phyloP scores from a whole-genome alignment of 2,113 vertebrate species.

The Megalops atlanticus region DNA sequence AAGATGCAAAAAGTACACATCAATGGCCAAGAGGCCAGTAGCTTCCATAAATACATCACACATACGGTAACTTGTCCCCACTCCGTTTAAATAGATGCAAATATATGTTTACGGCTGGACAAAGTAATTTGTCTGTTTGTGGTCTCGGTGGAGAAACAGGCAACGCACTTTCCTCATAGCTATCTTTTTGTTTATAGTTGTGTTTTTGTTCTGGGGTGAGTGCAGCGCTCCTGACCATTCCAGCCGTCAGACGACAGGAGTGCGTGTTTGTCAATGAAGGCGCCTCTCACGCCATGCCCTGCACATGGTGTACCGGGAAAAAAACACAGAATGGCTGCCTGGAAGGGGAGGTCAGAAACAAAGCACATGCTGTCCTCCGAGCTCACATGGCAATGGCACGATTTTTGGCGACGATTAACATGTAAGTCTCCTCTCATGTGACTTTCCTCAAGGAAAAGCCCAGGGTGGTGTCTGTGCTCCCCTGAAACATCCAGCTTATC shows the following conservation, averaged over 20 bases:
- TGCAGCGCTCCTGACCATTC: slow-evolving; percentile 26
- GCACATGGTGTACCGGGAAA: slow-evolving; percentile 35
- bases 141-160: background rate
- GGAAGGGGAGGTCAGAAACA: slow-evolving; percentile 33
- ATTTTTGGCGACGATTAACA: slow-evolving; percentile 53
- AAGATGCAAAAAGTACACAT: too few species aligned
- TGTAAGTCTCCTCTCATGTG: slow-evolving; percentile 46
- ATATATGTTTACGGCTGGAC: background rate
- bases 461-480: slow-evolving; percentile 25
- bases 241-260: slow-evolving; percentile 34
- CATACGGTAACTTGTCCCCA: too few species aligned
- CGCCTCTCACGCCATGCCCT: slow-evolving; percentile 15
- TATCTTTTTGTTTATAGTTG: slow-evolving; percentile 17
- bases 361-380: background rate
- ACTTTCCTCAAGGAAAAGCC: slow-evolving; percentile 37
- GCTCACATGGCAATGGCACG: slow-evolving; percentile 31
- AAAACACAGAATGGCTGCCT: slow-evolving; percentile 42
- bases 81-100: background rate
- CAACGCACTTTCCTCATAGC: background rate
- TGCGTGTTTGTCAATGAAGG: slow-evolving; percentile 27
- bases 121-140: background rate
- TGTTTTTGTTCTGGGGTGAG: slow-evolving; percentile 30
- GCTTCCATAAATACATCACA: too few species aligned
- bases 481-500: slow-evolving; percentile 6
- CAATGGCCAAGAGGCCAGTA: too few species aligned